phyloP scores from a whole-genome alignment of 2,797 vertebrate species.

The Falco berigora region DNA sequence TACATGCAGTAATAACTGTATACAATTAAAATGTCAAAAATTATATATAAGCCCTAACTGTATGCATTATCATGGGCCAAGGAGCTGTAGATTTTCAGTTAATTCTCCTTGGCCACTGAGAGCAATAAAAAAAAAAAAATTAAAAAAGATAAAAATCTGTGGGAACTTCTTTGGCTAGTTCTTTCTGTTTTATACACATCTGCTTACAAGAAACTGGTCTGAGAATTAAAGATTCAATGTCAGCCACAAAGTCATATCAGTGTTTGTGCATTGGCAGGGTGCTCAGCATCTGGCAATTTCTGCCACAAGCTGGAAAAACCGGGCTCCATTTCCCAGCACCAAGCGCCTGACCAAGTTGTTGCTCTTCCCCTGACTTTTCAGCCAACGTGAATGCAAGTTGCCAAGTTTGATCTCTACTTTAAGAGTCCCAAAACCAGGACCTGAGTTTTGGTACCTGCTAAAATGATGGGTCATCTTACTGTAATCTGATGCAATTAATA shows the following conservation, averaged over 20 bases:
- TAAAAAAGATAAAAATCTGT: too few species aligned
- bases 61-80: not conserved
- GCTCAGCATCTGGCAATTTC: not conserved
- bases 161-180: not conserved
- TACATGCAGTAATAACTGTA: not conserved
- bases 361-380: not conserved
- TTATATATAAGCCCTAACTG: not conserved
- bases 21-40: not conserved
- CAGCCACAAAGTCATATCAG: not conserved
- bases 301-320: not conserved
- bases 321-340: not conserved
- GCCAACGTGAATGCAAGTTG: not conserved
- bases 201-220: not conserved
- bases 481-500: not conserved
- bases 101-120: not conserved
- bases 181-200: not conserved
- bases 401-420: not conserved
- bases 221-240: not conserved
- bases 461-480: not conserved
- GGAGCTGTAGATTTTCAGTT: not conserved
- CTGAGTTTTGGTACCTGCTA: not conserved
- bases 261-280: not conserved
- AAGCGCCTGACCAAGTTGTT: not conserved
- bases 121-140: not conserved
- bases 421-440: not conserved